Conservation (phyloP, 2,888 invertebrate genomes). For the Agriotes lineatus region DNA sequence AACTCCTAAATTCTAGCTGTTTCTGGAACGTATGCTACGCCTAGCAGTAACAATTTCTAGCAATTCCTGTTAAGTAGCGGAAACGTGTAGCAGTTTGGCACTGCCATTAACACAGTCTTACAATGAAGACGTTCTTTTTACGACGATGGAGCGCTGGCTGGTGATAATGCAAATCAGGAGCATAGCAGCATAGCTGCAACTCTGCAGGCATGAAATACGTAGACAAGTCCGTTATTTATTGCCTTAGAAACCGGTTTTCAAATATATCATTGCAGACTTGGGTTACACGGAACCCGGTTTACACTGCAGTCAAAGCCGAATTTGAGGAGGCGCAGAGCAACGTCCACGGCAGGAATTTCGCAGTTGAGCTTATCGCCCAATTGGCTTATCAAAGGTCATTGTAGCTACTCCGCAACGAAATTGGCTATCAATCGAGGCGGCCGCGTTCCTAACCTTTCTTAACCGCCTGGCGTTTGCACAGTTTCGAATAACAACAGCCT, state of each 20-base stretch:
- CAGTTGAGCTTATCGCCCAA: not conserved
- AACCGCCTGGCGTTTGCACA: conserved; percentile 5
- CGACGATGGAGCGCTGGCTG: not conserved
- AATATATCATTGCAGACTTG: conserved; percentile 23
- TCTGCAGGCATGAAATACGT: not conserved
- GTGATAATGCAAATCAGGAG: conserved; percentile 12
- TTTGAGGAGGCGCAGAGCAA: not conserved
- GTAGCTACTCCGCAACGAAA: conserved; percentile 8
- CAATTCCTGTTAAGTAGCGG: too few species aligned
- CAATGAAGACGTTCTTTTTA: conserved; percentile 8
- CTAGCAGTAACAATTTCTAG: too few species aligned
- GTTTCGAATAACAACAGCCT: conserved; percentile 3
- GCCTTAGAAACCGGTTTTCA: conserved; percentile 21
- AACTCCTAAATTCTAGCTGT: too few species aligned
- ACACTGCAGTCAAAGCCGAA: not conserved
- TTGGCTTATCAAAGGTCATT: conserved; percentile 4
- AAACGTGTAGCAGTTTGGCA: too few species aligned
- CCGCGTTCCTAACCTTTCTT: conserved; percentile 26
- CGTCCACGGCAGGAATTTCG: not conserved
- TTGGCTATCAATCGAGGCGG: conserved; percentile 7
- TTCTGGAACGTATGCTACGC: too few species aligned
- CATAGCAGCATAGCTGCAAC: conserved; percentile 1
- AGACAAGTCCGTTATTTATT: conserved; percentile 17
- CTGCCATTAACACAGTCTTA: conserved; percentile 8
- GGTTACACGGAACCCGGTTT: not conserved